A percentile compares a stretch with the other conserved stretches of the same genome.
phyloP scores from a whole-genome alignment of 92 coral and sea anemone genomes.

The Zoanthus sociatus region DNA sequence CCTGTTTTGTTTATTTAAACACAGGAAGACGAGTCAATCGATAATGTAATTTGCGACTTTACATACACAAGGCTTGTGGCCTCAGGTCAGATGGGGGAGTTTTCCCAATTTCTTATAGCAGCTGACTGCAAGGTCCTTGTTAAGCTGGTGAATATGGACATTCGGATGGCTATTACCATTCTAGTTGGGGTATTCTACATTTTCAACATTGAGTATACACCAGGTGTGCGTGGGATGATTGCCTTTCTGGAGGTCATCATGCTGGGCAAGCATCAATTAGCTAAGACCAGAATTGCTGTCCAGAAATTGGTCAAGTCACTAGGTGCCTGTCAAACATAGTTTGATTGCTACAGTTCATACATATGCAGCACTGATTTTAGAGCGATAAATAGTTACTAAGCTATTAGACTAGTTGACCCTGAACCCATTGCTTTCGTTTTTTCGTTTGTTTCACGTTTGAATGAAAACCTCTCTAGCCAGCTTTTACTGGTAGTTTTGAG shows the following conservation, averaged over 20 bases:
- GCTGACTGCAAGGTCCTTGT: conserved; percentile 37
- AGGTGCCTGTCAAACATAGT: conserved; percentile 30
- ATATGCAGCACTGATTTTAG: conserved; percentile 8
- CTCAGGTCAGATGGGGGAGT: conserved; percentile 35
- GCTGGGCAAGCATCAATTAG: conserved; percentile 30
- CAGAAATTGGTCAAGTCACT: conserved; percentile 42
- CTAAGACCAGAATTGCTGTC: conserved; percentile 47
- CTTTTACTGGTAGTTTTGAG: neutral
- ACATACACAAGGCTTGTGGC: conserved; percentile 36
- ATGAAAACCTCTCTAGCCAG: too few relatives aligned
- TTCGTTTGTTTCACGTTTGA: neutral
- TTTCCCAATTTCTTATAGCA: conserved; percentile 28
- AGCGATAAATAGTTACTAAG: conserved; percentile 3
- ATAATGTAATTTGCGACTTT: conserved; percentile 16
- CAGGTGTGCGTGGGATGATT: conserved; percentile 37
- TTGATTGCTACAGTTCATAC: neutral
- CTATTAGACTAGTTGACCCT: neutral
- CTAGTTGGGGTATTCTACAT: conserved; percentile 38
- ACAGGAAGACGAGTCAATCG: conserved; percentile 40
- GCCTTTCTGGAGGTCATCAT: conserved; percentile 40
- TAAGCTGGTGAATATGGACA: conserved; percentile 30
- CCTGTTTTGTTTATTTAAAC: conserved; percentile 37
- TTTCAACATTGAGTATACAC: conserved; percentile 45
- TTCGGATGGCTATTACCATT: conserved; percentile 38
- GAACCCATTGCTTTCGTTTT: conserved; percentile 15